Conservation (phyloP, 2,797 vertebrate genomes). For the Sciaenops ocellatus region DNA sequence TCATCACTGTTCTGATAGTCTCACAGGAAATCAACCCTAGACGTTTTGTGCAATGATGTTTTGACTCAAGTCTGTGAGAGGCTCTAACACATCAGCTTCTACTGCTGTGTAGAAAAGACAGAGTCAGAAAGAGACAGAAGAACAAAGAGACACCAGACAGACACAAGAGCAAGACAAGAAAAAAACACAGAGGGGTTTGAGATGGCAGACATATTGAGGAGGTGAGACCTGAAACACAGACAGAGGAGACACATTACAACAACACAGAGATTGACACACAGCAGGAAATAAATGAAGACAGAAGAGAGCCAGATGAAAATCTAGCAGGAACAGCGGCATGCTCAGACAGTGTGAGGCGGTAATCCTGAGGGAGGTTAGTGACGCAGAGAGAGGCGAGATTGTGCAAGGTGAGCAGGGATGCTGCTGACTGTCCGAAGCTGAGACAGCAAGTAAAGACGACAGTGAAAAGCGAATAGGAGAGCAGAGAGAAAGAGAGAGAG, state of each 20-base stretch:
- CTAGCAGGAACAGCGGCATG: conserved; percentile 8
- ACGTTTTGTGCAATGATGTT: neutral
- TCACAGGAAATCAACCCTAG: conserved; percentile 10
- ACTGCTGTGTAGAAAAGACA: conserved; percentile 6
- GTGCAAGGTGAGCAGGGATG: conserved; percentile 41
- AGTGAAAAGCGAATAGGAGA: conserved; percentile 9
- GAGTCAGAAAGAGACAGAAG: conserved; percentile 14
- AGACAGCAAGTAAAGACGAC: conserved; percentile 33
- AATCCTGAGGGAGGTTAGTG: conserved; percentile 34
- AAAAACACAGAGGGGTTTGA: conserved; percentile 11
- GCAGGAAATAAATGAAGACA: neutral
- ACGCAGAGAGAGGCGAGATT: conserved; percentile 27
- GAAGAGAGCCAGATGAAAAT: conserved; percentile 6
- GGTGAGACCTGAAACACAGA: conserved; percentile 48
- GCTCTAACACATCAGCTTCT: neutral
- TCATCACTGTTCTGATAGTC: conserved; percentile 4
- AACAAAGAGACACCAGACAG: conserved; percentile 17
- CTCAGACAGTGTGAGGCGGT: conserved; percentile 14
- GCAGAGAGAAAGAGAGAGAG: neutral
- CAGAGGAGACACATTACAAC: conserved; percentile 46
- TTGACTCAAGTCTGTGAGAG: conserved; percentile 39
- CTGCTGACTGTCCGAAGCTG: conserved; percentile 56
- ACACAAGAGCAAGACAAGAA: conserved; percentile 29
- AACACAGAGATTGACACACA: conserved; percentile 7
- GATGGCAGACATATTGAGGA: conserved; percentile 19